phyloP scores from a whole-genome alignment of 2,113 vertebrate genomes.

The Nothocercus nigrocapillus region DNA sequence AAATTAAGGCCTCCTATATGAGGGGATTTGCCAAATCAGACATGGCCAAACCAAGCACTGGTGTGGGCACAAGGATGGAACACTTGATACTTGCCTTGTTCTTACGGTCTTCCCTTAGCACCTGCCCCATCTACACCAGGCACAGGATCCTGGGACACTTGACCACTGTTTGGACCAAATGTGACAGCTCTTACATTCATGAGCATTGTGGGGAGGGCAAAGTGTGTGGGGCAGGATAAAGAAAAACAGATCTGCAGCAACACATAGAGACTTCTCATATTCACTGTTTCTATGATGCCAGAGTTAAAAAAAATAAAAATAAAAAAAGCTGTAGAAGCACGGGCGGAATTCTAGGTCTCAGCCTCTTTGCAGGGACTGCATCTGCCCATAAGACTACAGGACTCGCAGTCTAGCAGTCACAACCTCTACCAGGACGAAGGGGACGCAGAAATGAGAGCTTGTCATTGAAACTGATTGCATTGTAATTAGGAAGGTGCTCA shows the following conservation, averaged over 20 bases:
- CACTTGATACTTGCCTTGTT: not conserved
- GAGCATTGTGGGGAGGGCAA: not conserved
- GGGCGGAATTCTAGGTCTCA: not conserved
- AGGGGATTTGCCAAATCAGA: not conserved
- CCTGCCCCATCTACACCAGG: not conserved
- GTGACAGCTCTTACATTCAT: fast-evolving
- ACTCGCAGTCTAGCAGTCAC: not conserved
- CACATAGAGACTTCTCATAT: not conserved
- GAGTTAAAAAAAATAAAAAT: too few relatives aligned
- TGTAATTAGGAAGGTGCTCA: not conserved
- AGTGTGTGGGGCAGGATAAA: not conserved
- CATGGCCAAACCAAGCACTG: not conserved
- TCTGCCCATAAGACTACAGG: not conserved
- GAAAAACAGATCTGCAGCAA: not conserved
- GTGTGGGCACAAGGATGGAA: not conserved
- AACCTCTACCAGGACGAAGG: not conserved
- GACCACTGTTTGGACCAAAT: not conserved
- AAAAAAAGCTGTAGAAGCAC: not conserved
- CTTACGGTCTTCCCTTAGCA: not conserved
- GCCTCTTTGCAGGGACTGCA: not conserved
- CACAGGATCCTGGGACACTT: not conserved
- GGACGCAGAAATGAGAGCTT: conserved; percentile 42
- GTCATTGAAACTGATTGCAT: not conserved
- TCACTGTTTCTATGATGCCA: fast-evolving
- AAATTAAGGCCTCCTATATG: not conserved